These are phyloP conservation scores for Margarornis squamiger DNA, from an alignment of 2,797 vertebrate species.

Conservation along the genomic window DNA sequence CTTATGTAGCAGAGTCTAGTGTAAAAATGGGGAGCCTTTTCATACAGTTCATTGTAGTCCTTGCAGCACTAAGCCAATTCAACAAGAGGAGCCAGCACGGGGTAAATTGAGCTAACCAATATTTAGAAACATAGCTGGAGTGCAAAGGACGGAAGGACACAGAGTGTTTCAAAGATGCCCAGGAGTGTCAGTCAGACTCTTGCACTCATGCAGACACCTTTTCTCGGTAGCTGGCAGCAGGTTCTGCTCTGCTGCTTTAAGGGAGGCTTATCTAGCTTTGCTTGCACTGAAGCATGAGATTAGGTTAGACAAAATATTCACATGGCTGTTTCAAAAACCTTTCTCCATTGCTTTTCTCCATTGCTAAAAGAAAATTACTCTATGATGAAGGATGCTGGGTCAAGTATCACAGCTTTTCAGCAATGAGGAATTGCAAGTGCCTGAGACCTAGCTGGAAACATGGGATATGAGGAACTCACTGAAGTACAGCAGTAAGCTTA, in stretches of 20 bases:
- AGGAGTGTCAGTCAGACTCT: neutral
- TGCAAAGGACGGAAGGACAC: neutral
- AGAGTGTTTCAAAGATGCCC: neutral
- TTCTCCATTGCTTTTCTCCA: neutral
- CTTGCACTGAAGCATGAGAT: neutral
- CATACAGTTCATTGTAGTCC: neutral
- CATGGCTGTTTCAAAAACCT: neutral
- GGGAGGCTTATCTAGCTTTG: neutral
- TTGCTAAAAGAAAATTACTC: neutral
- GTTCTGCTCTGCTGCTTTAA: neutral
- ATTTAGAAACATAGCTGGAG: neutral
- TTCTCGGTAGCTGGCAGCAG: neutral
- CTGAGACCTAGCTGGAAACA: neutral
- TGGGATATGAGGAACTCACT: neutral
- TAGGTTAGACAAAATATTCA: constrained; percentile 15
- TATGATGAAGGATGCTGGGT: neutral
- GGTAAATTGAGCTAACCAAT: neutral
- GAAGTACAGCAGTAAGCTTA: neutral
- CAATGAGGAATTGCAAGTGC: neutral
- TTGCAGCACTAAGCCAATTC: neutral
- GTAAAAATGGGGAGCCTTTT: neutral
- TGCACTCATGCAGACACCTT: neutral
- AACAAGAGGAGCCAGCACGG: neutral
- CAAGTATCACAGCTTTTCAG: neutral
- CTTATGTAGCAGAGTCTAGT: neutral